Base-by-base conservation (phyloP, 2,113 vertebrate genomes). In the Xyliphius kryptos region DNA sequence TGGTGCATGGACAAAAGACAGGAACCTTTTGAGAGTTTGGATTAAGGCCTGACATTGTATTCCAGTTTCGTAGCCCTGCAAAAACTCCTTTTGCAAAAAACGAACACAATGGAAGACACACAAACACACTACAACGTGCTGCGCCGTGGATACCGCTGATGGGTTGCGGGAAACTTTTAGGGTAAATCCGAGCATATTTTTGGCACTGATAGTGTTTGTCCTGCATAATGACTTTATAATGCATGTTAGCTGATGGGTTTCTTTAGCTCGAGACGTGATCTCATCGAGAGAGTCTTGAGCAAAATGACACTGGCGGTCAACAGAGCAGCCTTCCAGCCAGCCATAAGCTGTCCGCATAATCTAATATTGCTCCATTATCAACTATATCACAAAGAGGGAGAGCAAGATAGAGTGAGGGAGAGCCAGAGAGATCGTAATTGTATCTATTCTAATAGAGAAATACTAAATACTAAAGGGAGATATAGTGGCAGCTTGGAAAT, bases 331-430 rank as follows among this genome's bases (percentile, higher is more conserved):
- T 40, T 55, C 56, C 60, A 50, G 65, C 70, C 55, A 37, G 48
- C 65, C 70, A 68, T 66, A 63, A 67, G 58, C 64, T 7, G 26
- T 38, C 21, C 22, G 40, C 17, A 59, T 71, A 71, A 74, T 74
- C 65, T 65, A 74, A 74, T 74, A 74, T 49, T 15, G 20, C 46
- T 61, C 68, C 72, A 74, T 74, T 71, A 74, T 57, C 61, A 54
- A 63, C 64, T 63, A 56, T 66, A 54, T 66, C 52, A 53, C 15
- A 55, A 37, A 54, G 50, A 63, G 69, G 36, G 48, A 13, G 13
- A 56, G 50, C 26, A 37, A 19, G 41, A 47, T 19, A 46, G 22
- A 59, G 12, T 37, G 15, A 40, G 15, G 21, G 56, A 61, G 59
- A 20, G 52, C 52, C 22, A 37, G 43, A 36, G 58, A 3, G 16